Conservation (phyloP, 2,797 vertebrate genomes). For the Rhabdomys pumilio region DNA sequence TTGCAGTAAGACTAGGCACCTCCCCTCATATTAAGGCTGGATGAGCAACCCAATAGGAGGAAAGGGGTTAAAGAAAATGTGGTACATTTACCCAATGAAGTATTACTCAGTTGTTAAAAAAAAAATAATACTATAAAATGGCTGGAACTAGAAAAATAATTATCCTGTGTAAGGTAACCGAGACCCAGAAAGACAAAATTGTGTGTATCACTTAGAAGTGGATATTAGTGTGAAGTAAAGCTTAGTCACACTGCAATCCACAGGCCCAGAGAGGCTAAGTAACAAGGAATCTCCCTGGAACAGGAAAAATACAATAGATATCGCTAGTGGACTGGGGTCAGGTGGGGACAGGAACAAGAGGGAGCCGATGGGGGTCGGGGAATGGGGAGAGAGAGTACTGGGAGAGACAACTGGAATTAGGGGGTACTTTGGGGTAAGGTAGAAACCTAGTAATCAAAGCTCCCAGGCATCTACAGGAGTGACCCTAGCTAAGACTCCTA, state of each 20-base stretch:
- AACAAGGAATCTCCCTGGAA: neutral
- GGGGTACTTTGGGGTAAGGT: neutral
- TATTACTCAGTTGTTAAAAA: neutral
- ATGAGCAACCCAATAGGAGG: neutral
- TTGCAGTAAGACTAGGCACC: neutral
- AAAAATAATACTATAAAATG: neutral
- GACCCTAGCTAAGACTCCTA: neutral
- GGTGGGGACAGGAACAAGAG: neutral
- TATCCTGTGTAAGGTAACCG: neutral
- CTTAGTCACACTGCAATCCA: neutral
- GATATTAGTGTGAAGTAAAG: neutral
- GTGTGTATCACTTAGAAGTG: neutral
- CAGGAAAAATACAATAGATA: neutral
- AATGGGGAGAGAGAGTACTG: neutral
- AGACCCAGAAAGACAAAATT: neutral
- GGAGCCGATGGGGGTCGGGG: neutral
- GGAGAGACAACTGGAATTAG: neutral
- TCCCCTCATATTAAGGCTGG: neutral
- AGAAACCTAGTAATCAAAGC: neutral
- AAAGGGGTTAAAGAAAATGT: neutral
- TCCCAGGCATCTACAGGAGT: neutral
- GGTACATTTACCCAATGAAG: neutral
- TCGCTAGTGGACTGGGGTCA: neutral
- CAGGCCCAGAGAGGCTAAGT: neutral
- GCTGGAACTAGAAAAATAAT: neutral